A percentile compares a stretch with the other conserved stretches of the same genome.
Conservation (phyloP, 2,797 vertebrate species). For the Pantherophis vulpinus region DNA sequence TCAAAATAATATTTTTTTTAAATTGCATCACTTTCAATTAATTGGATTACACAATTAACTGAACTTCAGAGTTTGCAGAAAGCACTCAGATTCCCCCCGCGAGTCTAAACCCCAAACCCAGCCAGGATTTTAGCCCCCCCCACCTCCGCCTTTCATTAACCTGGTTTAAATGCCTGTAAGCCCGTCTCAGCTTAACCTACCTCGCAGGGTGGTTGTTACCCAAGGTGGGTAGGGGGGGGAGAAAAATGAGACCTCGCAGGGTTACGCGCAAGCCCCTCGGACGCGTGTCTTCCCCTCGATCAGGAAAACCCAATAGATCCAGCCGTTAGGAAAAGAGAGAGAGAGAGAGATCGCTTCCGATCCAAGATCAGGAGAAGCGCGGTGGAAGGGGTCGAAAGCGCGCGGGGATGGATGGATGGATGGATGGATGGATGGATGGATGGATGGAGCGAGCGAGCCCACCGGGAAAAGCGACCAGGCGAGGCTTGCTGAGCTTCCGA, state of each 20-base stretch:
- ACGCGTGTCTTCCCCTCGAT: too few species aligned
- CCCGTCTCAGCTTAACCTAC: neutral
- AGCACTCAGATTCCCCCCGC: neutral
- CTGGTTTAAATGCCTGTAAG: neutral
- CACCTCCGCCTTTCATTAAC: neutral
- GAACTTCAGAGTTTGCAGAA: neutral
- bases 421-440: too few species aligned
- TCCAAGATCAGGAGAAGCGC: neutral
- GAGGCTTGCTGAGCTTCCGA: too few species aligned
- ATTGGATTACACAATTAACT: neutral
- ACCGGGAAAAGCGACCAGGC: neutral
- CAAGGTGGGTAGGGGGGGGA: fast-evolving
- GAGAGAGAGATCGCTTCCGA: neutral
- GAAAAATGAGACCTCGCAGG: too few species aligned
- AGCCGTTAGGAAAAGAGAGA: neutral
- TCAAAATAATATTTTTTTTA: too few species aligned
- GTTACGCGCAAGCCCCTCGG: too few species aligned
- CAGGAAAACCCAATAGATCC: neutral
- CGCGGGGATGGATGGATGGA: too few species aligned
- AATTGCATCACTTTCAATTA: neutral
- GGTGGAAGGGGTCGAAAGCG: too few species aligned
- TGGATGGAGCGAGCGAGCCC: too few species aligned
- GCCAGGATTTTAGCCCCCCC: neutral
- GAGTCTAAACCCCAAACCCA: neutral
- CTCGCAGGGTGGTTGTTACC: neutral